phyloP scores from a whole-genome alignment of 2,797 vertebrate genomes.

The Poeciliopsis infans region DNA sequence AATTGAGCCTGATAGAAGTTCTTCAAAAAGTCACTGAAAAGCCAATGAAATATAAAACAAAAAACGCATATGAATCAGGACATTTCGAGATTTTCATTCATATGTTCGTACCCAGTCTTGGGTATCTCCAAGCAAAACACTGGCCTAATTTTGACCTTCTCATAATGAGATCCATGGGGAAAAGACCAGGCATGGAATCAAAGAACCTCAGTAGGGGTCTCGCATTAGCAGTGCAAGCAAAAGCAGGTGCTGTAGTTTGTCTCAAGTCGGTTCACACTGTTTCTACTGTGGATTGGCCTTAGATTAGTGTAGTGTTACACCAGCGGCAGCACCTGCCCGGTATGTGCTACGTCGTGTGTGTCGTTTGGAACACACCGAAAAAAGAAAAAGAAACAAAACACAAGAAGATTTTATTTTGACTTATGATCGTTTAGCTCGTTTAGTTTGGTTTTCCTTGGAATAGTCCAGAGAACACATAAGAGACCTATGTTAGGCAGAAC shows the following conservation, averaged over 20 bases:
- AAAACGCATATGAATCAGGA: background rate
- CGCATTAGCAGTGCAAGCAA: slow-evolving; percentile 43
- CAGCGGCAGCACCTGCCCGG: slow-evolving; percentile 57
- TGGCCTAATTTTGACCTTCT: slow-evolving; percentile 66
- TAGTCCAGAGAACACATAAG: slow-evolving; percentile 29
- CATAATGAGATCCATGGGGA: slow-evolving; percentile 71
- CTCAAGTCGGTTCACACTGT: slow-evolving; percentile 64
- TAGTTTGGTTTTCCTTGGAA: slow-evolving; percentile 22
- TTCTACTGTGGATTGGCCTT: slow-evolving; percentile 64
- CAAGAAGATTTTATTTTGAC: background rate
- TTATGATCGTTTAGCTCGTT: background rate
- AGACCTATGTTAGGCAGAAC: slow-evolving; percentile 41
- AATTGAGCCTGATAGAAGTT: background rate
- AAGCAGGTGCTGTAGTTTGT: slow-evolving; percentile 61
- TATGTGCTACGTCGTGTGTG: slow-evolving; percentile 45
- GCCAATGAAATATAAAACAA: background rate
- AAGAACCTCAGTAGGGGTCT: slow-evolving; percentile 59
- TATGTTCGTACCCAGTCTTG: slow-evolving; percentile 41
- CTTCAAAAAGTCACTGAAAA: background rate
- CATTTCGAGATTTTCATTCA: slow-evolving; percentile 31
- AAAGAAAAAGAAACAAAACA: background rate
- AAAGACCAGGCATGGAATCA: slow-evolving; percentile 62
- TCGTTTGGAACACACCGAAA: slow-evolving; percentile 2
- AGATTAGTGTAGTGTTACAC: slow-evolving; percentile 73
- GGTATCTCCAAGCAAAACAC: slow-evolving; percentile 21